Evolutionary conservation across 2,888 invertebrate species (phyloP).

Genomic region (Liposcelis brunnea): DNA sequence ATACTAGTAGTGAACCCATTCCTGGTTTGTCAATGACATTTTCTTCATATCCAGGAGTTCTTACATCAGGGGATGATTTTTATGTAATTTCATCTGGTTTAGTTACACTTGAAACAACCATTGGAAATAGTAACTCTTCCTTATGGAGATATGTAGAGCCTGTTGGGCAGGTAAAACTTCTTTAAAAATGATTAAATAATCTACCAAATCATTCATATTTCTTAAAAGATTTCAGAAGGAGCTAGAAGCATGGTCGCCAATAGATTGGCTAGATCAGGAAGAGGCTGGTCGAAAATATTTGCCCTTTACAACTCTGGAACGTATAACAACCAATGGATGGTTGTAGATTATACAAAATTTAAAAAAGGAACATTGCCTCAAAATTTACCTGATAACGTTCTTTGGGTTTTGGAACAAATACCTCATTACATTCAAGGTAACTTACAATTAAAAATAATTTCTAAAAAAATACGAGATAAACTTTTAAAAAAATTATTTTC

Average conservation of each 20-base stretch:
- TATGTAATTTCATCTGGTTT: slow-evolving; percentile 42
- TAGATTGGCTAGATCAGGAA: slow-evolving; percentile 38
- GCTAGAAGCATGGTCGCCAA: slow-evolving; percentile 47
- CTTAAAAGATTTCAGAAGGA: slow-evolving; percentile 32
- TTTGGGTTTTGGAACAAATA: slow-evolving; percentile 46
- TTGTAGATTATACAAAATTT: slow-evolving; percentile 49
- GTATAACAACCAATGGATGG: slow-evolving; percentile 60
- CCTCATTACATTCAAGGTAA: slow-evolving; percentile 29
- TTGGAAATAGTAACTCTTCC: slow-evolving; percentile 43
- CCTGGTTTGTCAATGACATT: slow-evolving; percentile 41
- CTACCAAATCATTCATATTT: too few species aligned
- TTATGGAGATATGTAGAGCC: slow-evolving; percentile 38
- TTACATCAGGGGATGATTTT: slow-evolving; percentile 44
- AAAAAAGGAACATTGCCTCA: slow-evolving; percentile 17
- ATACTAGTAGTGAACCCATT: slow-evolving; percentile 23
- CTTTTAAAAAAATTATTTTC: background rate
- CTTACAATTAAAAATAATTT: slow-evolving; percentile 21
- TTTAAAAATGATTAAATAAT: too few species aligned
- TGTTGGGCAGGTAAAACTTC: slow-evolving; percentile 28
- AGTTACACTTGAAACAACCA: slow-evolving; percentile 47
- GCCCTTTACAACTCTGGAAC: slow-evolving; percentile 48
- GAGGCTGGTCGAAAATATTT: slow-evolving; percentile 42
- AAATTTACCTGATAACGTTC: slow-evolving; percentile 27
- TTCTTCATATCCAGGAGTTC: slow-evolving; percentile 41
- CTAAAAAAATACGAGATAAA: slow-evolving; percentile 12